Evolutionary conservation across 2,797 vertebrate genomes (phyloP).

Genomic region (Manis pentadactyla): DNA sequence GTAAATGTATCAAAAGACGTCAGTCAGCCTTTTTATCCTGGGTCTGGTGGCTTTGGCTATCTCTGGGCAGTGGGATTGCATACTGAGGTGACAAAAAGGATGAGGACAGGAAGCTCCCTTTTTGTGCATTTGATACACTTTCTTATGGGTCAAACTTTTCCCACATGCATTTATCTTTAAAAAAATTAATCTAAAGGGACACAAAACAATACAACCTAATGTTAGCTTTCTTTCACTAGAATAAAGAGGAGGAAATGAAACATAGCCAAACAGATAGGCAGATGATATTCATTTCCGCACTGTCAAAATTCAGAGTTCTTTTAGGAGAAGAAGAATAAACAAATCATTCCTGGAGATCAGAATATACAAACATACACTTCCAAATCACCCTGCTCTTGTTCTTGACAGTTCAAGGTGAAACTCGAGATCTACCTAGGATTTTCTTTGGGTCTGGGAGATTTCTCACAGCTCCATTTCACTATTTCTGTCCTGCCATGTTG

Average conservation of each 20-base stretch:
- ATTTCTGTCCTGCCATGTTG: background rate
- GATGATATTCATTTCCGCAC: background rate
- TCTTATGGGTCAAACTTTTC: background rate
- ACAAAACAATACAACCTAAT: background rate
- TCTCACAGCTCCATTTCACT: background rate
- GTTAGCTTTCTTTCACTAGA: background rate
- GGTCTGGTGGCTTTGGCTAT: background rate
- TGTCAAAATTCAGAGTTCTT: slow-evolving; percentile 10
- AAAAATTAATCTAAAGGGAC: background rate
- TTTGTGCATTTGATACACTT: background rate
- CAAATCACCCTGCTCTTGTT: background rate
- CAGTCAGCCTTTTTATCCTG: background rate
- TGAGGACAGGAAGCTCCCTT: background rate
- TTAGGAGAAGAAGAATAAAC: background rate
- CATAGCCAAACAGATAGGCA: background rate
- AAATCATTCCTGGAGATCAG: background rate
- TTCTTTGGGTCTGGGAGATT: background rate
- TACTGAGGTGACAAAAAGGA: background rate
- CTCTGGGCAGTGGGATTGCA: background rate
- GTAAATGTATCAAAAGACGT: background rate
- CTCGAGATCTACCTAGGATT: background rate
- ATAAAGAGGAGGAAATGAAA: slow-evolving; percentile 11
- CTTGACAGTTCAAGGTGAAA: background rate
- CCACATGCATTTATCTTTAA: background rate
- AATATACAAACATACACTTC: background rate